phyloP scores from a whole-genome alignment of 1,140 invertebrate species.

The Bombus sibiricus region DNA sequence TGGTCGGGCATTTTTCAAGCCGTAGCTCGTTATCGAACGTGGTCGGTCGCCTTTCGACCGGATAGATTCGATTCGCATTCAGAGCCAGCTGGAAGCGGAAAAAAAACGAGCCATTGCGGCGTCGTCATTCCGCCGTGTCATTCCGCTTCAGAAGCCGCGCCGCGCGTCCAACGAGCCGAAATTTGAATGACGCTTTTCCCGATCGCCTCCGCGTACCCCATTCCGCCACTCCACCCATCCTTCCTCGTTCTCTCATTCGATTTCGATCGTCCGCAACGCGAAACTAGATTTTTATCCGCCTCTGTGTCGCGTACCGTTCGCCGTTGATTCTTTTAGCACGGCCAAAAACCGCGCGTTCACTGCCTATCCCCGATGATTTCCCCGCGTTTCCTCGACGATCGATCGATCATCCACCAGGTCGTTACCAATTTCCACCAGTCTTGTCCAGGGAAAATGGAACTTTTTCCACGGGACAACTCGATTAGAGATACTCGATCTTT shows the following conservation, averaged over 20 bases:
- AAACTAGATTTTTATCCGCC: conserved; percentile 37
- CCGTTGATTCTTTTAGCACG: conserved; percentile 15
- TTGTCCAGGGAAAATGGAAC: neutral
- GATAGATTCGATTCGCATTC: conserved; percentile 48
- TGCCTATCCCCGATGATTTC: neutral
- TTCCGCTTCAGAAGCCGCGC: conserved; percentile 46
- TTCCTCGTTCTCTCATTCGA: conserved; percentile 38
- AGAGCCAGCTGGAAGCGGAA: conserved; percentile 2
- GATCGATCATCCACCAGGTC: conserved; percentile 10
- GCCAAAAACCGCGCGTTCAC: conserved; percentile 11
- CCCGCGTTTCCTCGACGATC: neutral
- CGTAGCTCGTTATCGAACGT: conserved; percentile 35
- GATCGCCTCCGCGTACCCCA: conserved; percentile 1
- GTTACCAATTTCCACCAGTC: neutral
- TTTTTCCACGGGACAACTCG: neutral
- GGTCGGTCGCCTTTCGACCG: conserved; percentile 39
- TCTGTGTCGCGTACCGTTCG: neutral
- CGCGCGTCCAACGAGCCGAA: conserved; percentile 44
- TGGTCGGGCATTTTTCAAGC: conserved; percentile 4
- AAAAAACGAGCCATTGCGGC: conserved; percentile 24
- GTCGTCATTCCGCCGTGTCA: conserved; percentile 56
- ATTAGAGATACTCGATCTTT: neutral
- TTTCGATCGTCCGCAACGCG: conserved; percentile 32
- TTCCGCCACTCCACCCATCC: neutral
- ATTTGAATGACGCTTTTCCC: conserved; percentile 58